Conservation (phyloP, 2,113 vertebrate genomes). For the Heteronetta atricapilla region DNA sequence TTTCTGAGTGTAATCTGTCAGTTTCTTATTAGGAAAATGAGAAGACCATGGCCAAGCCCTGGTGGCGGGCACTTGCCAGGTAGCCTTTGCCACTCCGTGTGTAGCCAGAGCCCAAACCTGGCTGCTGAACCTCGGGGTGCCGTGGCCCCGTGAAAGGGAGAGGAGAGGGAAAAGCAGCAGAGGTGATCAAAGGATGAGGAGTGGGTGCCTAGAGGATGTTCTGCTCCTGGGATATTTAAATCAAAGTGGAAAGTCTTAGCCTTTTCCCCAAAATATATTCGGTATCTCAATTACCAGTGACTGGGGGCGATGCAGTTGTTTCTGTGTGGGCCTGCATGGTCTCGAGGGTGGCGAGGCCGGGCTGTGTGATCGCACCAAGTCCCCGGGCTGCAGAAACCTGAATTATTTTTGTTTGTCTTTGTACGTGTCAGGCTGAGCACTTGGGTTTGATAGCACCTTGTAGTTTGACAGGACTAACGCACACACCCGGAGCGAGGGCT, state of each 20-base stretch:
- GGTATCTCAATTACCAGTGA: not conserved
- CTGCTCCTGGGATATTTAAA: not conserved
- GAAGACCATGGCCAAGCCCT: accelerated
- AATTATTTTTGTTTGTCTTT: not conserved
- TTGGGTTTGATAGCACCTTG: not conserved
- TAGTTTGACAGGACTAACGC: not conserved
- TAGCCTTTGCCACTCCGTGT: not conserved
- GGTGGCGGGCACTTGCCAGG: not conserved
- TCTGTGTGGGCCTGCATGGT: accelerated
- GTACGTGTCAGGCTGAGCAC: accelerated
- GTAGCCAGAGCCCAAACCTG: not conserved
- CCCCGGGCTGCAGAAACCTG: not conserved
- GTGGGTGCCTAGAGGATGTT: not conserved
- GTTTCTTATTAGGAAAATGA: not conserved
- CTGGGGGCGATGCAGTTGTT: accelerated
- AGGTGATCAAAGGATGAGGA: not conserved
- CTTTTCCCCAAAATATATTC: not conserved
- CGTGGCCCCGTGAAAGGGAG: not conserved
- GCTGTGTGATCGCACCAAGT: accelerated
- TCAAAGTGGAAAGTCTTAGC: no score
- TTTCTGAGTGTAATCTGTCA: not conserved
- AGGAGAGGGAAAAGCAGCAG: no score
- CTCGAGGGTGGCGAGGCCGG: not conserved
- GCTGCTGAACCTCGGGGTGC: not conserved
- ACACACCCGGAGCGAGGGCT: not conserved